Base-by-base conservation (phyloP, 2,888 invertebrate genomes). In the Oligia latruncula region DNA sequence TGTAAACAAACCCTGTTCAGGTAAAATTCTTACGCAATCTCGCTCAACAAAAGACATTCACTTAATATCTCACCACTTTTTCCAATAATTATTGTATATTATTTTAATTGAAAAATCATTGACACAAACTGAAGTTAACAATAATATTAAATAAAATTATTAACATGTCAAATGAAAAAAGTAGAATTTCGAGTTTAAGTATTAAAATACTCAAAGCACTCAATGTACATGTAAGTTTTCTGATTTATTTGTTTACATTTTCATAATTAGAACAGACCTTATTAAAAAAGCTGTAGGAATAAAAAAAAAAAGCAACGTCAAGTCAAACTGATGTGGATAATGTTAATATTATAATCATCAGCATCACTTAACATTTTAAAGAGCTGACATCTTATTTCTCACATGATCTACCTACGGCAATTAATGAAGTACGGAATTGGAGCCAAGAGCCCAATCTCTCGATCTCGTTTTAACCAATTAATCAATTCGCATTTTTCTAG, bases 371-470 rank as follows among this genome's bases (percentile, higher is more conserved):
- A 35, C 1, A 35, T 55, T 60, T 84, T 70, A 60, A 55, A 60
- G 5, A 62, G n/a, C 8, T 46, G 43, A 78, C 35, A 66, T 66
- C 65, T 60, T 58, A 71, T 55, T 70, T 65, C n/a, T 23, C 64
- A 65, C 65, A 73, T 73, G 72, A 73, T 73, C 58, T 60, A 73
- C 49, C 58, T 60, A 73, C 49, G 17, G 60, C 43, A 55, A 52
- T 65, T 55, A 62, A 60, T 71, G 52, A 9, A 64, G 46, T 58
- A 40, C 62, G 11, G 55, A 78, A 64, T 83, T 35, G n/a, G 35
- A 78, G 84, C 70, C 79, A 79, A 68, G 55, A 81, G 55, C 43
- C n/a, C 15, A 74, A 81, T 52, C 55, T 60, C 46, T 71, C 9
- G 23, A 71, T 62, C 46, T 82, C 55, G 52, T 11, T 55, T 60